phyloP scores from a whole-genome alignment of 64 coral and sea anemone genomes.

The Orbicella faveolata region DNA sequence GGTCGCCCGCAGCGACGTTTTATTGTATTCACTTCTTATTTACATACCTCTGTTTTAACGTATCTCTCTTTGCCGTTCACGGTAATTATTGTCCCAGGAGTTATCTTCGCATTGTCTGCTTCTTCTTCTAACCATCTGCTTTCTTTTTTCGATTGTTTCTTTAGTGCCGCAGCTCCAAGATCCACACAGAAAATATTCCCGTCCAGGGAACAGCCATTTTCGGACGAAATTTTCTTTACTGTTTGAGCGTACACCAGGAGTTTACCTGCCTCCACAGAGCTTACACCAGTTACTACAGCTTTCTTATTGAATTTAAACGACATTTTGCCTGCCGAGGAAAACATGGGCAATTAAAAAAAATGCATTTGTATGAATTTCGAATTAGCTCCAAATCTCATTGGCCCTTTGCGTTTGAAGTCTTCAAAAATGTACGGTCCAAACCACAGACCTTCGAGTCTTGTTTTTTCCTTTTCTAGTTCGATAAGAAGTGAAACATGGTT shows the following conservation, averaged over 20 bases:
- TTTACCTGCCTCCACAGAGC: slow-evolving; percentile 11
- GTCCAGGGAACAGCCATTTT: neutral
- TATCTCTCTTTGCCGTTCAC: slow-evolving; percentile 43
- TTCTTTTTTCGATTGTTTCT: slow-evolving; percentile 42
- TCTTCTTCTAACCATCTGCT: slow-evolving; percentile 10
- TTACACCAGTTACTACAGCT: slow-evolving; percentile 23
- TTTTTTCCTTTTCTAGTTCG: too few relatives aligned
- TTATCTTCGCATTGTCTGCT: slow-evolving; percentile 29
- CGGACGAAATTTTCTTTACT: slow-evolving; percentile 18
- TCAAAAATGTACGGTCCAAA: neutral
- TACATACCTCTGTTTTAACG: slow-evolving; percentile 33
- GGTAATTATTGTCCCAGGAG: slow-evolving; percentile 1
- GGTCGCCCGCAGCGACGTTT: too few relatives aligned
- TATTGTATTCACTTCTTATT: neutral
- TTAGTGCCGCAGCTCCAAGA: slow-evolving; percentile 19
- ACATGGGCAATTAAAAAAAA: neutral
- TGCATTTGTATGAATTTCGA: too few relatives aligned
- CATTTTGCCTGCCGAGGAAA: slow-evolving; percentile 5
- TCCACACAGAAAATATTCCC: slow-evolving; percentile 34
- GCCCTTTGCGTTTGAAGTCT: neutral
- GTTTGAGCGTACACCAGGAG: slow-evolving; percentile 30
- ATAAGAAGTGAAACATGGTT: too few relatives aligned
- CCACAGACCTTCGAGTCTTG: neutral
- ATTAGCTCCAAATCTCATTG: neutral
- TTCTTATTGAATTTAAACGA: slow-evolving; percentile 43